phyloP scores from a whole-genome alignment of 2,797 vertebrate species.

The Sebastiscus albofasciatus region DNA sequence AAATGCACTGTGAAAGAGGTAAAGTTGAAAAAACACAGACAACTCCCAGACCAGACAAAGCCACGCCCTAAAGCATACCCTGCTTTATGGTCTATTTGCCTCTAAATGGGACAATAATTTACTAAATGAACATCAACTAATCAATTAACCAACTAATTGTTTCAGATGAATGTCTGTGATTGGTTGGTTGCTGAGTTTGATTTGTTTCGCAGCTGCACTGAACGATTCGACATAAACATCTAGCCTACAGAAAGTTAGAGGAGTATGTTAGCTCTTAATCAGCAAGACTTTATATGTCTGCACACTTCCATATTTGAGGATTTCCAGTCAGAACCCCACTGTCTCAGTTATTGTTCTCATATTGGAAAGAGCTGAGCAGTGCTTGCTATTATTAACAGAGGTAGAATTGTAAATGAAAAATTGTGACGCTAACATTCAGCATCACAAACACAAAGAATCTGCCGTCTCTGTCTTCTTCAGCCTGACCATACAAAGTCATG shows the following conservation, averaged over 20 bases:
- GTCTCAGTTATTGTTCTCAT: background rate
- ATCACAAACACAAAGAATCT: background rate
- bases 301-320: background rate
- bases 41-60: too few relatives aligned
- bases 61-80: too few relatives aligned
- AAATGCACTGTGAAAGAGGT: too few relatives aligned
- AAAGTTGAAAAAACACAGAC: too few relatives aligned
- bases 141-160: background rate
- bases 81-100: too few relatives aligned
- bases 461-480: background rate
- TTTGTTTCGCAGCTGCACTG: background rate
- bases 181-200: background rate
- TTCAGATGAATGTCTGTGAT: background rate
- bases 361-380: background rate
- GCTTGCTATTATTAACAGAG: conserved; percentile 14
- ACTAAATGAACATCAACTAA: too few relatives aligned
- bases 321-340: background rate
- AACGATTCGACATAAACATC: too few relatives aligned
- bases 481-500: conserved; percentile 73
- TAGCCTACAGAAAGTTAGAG: background rate
- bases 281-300: too few relatives aligned
- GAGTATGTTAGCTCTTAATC: background rate
- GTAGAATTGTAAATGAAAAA: background rate
- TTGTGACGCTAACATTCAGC: background rate
- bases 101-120: too few relatives aligned